A percentile compares a stretch with the other conserved stretches of the same genome.
Conservation (phyloP, 1,140 invertebrate species). For the Drosophila melanica region DNA sequence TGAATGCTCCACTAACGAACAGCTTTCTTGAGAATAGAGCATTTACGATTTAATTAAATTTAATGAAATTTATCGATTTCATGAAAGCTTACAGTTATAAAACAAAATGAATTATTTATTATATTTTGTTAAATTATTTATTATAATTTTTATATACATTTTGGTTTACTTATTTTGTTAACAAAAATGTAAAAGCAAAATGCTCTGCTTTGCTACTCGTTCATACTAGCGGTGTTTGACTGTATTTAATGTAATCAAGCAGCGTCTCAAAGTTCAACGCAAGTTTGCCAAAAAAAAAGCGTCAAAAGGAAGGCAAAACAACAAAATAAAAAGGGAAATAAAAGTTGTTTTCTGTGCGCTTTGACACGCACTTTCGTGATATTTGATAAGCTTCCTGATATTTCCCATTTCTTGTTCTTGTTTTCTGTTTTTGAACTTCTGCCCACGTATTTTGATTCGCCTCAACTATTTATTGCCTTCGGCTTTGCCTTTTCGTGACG, state of each 20-base stretch:
- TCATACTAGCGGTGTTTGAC: neutral
- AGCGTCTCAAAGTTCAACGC: neutral
- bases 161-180: no score
- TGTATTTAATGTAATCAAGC: neutral
- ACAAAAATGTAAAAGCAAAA: no score
- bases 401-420: neutral
- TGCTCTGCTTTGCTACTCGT: no score
- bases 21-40: no score
- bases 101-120: no score
- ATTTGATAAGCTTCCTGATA: slow-evolving; percentile 32
- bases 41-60: no score
- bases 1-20: no score
- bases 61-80: no score
- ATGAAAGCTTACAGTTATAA: no score
- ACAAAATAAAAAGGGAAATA: slow-evolving; percentile 20
- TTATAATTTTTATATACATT: no score
- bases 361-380: slow-evolving; percentile 42
- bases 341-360: slow-evolving; percentile 20
- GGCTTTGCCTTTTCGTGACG: slow-evolving; percentile 6
- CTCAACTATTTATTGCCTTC: slow-evolving; percentile 13
- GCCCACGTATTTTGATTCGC: slow-evolving; percentile 11
- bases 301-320: neutral
- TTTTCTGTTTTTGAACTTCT: slow-evolving; percentile 5
- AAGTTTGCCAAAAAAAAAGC: slow-evolving; percentile 5
- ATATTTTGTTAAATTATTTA: no score